Evolutionary conservation across 1,140 invertebrate genomes (phyloP).

Genomic region (Araneus ventricosus): DNA sequence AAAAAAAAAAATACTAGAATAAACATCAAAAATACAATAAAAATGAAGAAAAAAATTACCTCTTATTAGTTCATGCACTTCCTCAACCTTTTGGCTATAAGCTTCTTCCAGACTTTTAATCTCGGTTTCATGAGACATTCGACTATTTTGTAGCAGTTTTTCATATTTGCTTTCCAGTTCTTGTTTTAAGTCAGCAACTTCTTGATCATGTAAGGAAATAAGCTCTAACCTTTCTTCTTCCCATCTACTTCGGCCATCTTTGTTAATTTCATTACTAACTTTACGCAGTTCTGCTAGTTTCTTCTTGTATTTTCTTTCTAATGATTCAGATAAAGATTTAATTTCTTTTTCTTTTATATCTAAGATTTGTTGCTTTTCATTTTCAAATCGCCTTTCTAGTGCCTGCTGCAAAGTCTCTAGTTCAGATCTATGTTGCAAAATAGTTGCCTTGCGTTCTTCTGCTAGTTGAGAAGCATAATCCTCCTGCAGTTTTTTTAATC

Average conservation of each 20-base stretch:
- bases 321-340: neutral
- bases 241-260: neutral
- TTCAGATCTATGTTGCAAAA: conserved; percentile 6
- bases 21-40: neutral
- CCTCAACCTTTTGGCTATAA: conserved; percentile 43
- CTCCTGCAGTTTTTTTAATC: conserved; percentile 33
- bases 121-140: conserved; percentile 8
- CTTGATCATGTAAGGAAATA: conserved; percentile 24
- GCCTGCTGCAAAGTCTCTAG: neutral
- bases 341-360: conserved; percentile 56
- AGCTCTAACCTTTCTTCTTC: conserved; percentile 46
- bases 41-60: conserved; percentile 15
- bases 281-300: neutral
- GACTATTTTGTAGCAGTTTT: neutral
- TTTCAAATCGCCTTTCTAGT: conserved; percentile 48
- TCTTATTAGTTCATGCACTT: conserved; percentile 62
- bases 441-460: conserved; percentile 13
- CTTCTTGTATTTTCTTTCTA: conserved; percentile 21
- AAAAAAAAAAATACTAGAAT: neutral
- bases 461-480: conserved; percentile 3
- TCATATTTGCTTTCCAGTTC: conserved; percentile 53
- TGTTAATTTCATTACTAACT: neutral
- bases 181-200: conserved; percentile 32
- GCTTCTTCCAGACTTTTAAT: conserved; percentile 42
- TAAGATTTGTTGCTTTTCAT: conserved; percentile 31